A percentile compares a stretch with the other conserved stretches of the same genome.
These are phyloP conservation scores for Andrena haemorrhoa DNA, from an alignment of 2,888 invertebrate species.

Conservation along the genomic window DNA sequence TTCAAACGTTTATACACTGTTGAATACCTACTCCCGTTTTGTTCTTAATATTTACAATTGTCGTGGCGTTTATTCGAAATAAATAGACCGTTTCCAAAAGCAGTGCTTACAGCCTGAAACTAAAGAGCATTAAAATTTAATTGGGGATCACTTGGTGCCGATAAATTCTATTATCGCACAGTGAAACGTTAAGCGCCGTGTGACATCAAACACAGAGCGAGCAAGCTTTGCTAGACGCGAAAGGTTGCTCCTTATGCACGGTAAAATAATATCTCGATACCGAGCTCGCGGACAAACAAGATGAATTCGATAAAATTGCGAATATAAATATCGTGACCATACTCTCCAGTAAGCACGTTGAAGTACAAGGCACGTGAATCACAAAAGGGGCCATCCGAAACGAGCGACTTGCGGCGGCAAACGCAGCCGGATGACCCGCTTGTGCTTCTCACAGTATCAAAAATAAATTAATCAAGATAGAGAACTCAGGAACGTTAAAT, in stretches of 20 bases:
- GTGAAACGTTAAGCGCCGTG: not conserved
- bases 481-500: constrained; percentile 27
- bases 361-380: constrained; percentile 70
- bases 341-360: constrained; percentile 27
- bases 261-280: constrained; percentile 5
- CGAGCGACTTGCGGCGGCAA: not conserved
- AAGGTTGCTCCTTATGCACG: constrained; percentile 16
- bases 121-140: not conserved
- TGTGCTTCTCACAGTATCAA: constrained; percentile 75
- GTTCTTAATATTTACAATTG: constrained; percentile 22
- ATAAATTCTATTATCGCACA: constrained; percentile 36
- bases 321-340: constrained; percentile 52
- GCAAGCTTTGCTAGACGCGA: constrained; percentile 9
- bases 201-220: constrained; percentile 2
- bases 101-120: not conserved
- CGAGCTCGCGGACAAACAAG: not conserved
- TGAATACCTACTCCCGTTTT: not conserved
- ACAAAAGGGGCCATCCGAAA: constrained; percentile 59
- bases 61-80: not conserved
- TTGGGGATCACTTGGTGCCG: constrained; percentile 21
- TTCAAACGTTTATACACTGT: constrained; percentile 65
- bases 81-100: too few species aligned
- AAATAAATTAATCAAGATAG: constrained; percentile 70
- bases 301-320: constrained; percentile 33
- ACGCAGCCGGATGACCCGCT: constrained; percentile 44